Evolutionary conservation across 2,888 invertebrate genomes (phyloP).

Genomic region (Boloria selene): DNA sequence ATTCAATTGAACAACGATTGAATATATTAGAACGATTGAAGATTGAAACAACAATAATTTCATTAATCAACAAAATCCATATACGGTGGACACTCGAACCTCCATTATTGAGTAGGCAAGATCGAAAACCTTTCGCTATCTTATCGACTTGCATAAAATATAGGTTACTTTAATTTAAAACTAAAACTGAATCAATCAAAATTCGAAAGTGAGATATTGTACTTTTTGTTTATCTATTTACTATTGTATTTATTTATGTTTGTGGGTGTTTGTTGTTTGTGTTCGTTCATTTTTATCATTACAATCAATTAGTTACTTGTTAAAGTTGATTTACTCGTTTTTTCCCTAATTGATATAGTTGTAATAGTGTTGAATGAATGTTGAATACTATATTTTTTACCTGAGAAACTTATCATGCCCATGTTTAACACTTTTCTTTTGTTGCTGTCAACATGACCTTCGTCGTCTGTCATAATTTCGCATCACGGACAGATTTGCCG

Average conservation of each 20-base stretch:
- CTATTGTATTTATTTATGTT: constrained; percentile 20
- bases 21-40: constrained; percentile 15
- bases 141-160: constrained; percentile 34
- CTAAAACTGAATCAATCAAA: constrained; percentile 35
- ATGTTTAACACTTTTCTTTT: no score
- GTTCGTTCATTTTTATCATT: constrained; percentile 18
- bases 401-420: no score
- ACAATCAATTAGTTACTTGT: constrained; percentile 23
- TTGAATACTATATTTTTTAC: no score
- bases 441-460: no score
- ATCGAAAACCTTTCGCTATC: constrained; percentile 29
- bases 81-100: constrained; percentile 18
- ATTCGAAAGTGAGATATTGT: constrained; percentile 34
- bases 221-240: constrained; percentile 30
- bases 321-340: constrained; percentile 6
- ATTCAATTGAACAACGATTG: constrained; percentile 18
- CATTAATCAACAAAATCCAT: constrained; percentile 31
- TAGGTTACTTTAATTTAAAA: constrained; percentile 32
- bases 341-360: constrained; percentile 2
- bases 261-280: constrained; percentile 29
- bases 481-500: no score
- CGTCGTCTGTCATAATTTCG: no score
- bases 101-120: constrained; percentile 11
- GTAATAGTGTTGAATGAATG: no score
- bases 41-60: constrained; percentile 31